A percentile compares a stretch with the other conserved stretches of the same genome.
phyloP scores from a whole-genome alignment of 2,113 vertebrate species.

The Rhabdornis inornatus region DNA sequence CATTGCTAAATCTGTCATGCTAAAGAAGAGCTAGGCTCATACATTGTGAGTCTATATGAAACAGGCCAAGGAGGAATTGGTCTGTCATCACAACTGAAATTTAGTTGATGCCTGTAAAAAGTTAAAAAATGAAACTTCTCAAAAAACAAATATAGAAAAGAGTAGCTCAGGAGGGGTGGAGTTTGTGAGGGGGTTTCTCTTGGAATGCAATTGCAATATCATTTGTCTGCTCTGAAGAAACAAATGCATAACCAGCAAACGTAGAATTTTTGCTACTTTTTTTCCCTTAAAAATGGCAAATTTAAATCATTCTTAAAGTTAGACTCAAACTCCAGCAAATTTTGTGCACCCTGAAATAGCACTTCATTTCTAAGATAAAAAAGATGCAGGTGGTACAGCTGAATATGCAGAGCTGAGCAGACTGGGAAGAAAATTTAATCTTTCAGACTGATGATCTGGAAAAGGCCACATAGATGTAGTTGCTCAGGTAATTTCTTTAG shows the following conservation, averaged over 20 bases:
- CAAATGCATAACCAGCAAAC: not conserved
- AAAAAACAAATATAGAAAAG: not conserved
- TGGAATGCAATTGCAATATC: not conserved
- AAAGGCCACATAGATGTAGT: constrained; percentile 28
- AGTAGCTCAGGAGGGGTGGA: no score
- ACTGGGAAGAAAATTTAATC: not conserved
- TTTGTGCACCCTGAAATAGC: not conserved
- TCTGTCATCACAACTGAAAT: not conserved
- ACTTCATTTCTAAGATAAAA: not conserved
- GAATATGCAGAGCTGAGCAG: not conserved
- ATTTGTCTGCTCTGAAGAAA: not conserved
- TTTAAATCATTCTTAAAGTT: not conserved
- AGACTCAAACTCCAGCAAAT: not conserved
- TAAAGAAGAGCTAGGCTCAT: not conserved
- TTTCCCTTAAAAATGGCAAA: not conserved
- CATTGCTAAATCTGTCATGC: not conserved
- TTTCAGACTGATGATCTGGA: constrained; percentile 4
- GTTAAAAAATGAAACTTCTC: not conserved
- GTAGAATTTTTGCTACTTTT: not conserved
- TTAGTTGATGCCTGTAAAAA: not conserved
- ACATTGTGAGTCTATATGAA: not conserved
- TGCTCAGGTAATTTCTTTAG: constrained; percentile 22
- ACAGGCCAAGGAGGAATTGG: not conserved
- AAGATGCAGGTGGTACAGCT: not conserved
- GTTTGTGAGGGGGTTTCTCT: not conserved